phyloP scores from a whole-genome alignment of 2,113 vertebrate species.

The Struthidea cinerea region DNA sequence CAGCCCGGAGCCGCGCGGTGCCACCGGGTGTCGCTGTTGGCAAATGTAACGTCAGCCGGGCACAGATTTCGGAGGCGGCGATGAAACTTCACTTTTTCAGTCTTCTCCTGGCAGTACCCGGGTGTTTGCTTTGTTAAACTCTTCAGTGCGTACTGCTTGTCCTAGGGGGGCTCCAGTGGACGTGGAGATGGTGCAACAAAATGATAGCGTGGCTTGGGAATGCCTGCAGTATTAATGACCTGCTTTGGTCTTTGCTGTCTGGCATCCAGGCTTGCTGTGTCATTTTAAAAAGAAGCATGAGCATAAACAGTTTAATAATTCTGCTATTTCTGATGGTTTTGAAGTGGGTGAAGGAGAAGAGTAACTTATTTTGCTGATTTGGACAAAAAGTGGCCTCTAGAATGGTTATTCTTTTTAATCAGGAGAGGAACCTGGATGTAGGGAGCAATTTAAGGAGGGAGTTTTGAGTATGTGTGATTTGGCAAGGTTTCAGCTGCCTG shows the following conservation, averaged over 20 bases:
- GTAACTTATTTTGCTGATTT: neutral
- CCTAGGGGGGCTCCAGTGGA: neutral
- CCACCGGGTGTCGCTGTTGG: conserved; percentile 75
- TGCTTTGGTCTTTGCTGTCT: neutral
- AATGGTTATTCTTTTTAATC: neutral
- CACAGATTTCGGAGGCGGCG: neutral
- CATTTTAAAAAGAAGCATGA: neutral
- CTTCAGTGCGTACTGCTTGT: accelerated
- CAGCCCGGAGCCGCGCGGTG: neutral
- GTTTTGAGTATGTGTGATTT: neutral
- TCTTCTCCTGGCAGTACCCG: neutral
- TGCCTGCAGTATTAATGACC: neutral
- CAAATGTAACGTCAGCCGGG: conserved; percentile 67
- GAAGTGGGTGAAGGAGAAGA: neutral
- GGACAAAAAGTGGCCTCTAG: neutral
- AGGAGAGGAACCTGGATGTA: neutral
- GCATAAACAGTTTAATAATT: neutral
- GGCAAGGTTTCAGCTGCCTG: neutral
- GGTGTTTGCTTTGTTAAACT: neutral
- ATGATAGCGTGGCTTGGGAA: neutral
- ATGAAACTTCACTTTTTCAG: accelerated
- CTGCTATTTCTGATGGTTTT: neutral
- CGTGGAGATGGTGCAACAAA: neutral
- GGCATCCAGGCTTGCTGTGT: neutral
- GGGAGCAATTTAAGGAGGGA: neutral